A percentile compares a stretch with the other conserved stretches of the same genome.
These are phyloP conservation scores for Drosophila paranaensis DNA, from an alignment of 2,888 invertebrate species.

Conservation along the genomic window DNA sequence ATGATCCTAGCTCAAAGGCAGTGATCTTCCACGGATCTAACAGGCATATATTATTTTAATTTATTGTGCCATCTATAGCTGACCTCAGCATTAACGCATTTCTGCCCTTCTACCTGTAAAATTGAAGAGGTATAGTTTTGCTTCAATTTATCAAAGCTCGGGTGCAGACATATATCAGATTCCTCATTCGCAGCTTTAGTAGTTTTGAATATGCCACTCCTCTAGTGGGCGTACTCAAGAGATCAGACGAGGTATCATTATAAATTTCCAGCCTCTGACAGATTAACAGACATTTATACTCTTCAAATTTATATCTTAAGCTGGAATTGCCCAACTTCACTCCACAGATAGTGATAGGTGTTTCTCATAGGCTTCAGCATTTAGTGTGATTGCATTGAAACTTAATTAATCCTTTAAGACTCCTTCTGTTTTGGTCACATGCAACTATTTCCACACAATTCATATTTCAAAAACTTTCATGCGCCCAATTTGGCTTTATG, in stretches of 20 bases:
- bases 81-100: neutral
- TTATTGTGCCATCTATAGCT: neutral
- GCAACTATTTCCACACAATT: neutral
- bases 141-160: too few species aligned
- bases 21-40: neutral
- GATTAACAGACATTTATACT: neutral
- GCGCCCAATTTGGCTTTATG: neutral
- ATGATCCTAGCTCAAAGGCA: neutral
- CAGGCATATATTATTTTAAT: neutral
- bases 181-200: too few species aligned
- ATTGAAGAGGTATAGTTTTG: too few species aligned
- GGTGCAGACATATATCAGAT: too few species aligned
- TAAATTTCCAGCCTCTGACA: neutral
- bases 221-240: neutral
- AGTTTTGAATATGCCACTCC: neutral
- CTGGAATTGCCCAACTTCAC: neutral
- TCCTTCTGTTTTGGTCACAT: neutral
- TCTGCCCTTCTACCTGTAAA: too few species aligned
- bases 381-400: neutral
- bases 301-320: neutral
- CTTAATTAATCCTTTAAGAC: neutral
- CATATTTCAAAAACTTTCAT: constrained; percentile 24
- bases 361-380: neutral
- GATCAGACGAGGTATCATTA: neutral
- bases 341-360: neutral